phyloP scores from a whole-genome alignment of 1,140 invertebrate genomes.

The Sipha flava region DNA sequence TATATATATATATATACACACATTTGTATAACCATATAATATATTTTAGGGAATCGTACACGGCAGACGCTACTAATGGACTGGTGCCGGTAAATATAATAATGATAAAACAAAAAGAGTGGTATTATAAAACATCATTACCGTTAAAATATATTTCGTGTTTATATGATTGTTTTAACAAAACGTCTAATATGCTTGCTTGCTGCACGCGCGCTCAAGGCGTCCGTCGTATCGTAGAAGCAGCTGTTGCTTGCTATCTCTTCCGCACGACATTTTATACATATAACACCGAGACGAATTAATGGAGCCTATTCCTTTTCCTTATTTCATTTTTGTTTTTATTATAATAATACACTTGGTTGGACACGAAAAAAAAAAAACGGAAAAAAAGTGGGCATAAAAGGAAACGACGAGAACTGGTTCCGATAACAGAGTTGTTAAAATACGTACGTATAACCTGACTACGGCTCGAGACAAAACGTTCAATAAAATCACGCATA shows the following conservation, averaged over 20 bases:
- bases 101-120: background rate
- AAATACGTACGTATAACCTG: background rate
- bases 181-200: slow-evolving; percentile 27
- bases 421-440: slow-evolving; percentile 11
- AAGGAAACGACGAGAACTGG: slow-evolving; percentile 13
- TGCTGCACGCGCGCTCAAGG: too few species aligned
- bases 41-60: too few species aligned
- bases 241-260: slow-evolving; percentile 25
- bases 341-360: background rate
- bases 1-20: background rate
- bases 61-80: slow-evolving; percentile 15
- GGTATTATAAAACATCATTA: slow-evolving; percentile 27
- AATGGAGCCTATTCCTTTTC: slow-evolving; percentile 1
- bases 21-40: too few species aligned
- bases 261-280: slow-evolving; percentile 12
- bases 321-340: background rate
- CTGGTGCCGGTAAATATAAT: background rate
- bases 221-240: slow-evolving; percentile 12
- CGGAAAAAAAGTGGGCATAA: background rate
- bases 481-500: background rate
- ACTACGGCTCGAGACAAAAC: background rate
- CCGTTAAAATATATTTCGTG: slow-evolving; percentile 32
- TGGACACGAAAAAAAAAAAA: background rate
- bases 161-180: slow-evolving; percentile 30
- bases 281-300: slow-evolving; percentile 20